phyloP scores from a whole-genome alignment of 2,797 vertebrate genomes.

The Sarcoramphus papa region DNA sequence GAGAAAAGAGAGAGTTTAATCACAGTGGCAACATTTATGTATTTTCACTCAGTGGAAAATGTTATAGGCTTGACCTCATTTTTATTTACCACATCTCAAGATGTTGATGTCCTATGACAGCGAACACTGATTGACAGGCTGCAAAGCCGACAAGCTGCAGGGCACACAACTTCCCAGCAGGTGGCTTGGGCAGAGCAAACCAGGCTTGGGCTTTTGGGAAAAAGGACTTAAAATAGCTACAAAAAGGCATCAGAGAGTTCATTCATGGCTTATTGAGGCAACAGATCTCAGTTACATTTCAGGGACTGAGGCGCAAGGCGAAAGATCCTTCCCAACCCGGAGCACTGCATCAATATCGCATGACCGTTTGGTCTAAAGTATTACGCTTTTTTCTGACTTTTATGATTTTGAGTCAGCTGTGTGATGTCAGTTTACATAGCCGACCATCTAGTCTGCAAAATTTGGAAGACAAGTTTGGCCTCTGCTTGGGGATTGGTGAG shows the following conservation, averaged over 20 bases:
- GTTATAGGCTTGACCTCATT: slow-evolving; percentile 12
- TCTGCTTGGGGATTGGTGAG: background rate
- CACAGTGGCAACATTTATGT: slow-evolving; percentile 1
- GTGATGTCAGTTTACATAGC: background rate
- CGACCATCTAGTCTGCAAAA: background rate
- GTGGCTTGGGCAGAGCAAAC: background rate
- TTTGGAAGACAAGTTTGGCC: background rate
- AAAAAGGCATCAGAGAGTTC: background rate
- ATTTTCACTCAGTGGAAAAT: slow-evolving; percentile 8
- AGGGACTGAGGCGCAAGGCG: background rate
- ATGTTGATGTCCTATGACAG: background rate
- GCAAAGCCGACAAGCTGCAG: background rate
- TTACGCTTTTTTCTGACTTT: background rate
- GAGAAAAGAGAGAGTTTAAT: background rate
- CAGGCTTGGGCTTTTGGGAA: background rate
- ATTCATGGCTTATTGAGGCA: slow-evolving; percentile 13
- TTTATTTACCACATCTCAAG: slow-evolving; percentile 14
- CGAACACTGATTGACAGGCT: background rate
- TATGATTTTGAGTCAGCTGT: background rate
- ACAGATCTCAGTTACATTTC: background rate
- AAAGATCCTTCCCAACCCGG: background rate
- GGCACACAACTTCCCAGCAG: slow-evolving; percentile 12
- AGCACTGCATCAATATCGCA: background rate
- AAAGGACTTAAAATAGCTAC: slow-evolving; percentile 16
- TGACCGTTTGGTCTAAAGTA: background rate